Evolutionary conservation across 2,888 invertebrate species (phyloP).

Genomic region (Pollenia griseotomentosa): DNA sequence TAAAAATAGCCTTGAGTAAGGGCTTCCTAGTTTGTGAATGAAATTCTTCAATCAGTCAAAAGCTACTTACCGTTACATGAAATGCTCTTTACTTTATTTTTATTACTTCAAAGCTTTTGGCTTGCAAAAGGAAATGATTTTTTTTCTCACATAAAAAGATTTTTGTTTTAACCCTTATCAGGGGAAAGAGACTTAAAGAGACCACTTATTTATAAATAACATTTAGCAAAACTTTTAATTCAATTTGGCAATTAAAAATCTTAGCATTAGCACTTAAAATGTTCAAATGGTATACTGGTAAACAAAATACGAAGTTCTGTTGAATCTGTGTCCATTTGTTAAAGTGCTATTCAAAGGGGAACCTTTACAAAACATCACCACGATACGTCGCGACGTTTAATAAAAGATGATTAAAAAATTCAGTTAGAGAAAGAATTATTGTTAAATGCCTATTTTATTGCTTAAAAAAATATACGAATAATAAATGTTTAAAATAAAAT

Average conservation of each 20-base stretch:
- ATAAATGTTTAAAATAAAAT: background rate
- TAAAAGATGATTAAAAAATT: too few species aligned
- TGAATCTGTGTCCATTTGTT: too few species aligned
- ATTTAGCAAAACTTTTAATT: too few species aligned
- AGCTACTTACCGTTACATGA: constrained; percentile 1
- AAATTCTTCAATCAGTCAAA: constrained; percentile 23
- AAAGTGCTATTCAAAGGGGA: too few species aligned
- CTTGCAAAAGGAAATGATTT: background rate
- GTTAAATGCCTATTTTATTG: background rate
- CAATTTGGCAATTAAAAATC: too few species aligned
- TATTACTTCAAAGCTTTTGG: constrained; percentile 37
- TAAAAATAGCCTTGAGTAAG: constrained; percentile 79
- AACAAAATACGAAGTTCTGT: too few species aligned
- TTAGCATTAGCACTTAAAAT: too few species aligned
- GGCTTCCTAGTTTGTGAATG: constrained; percentile 72
- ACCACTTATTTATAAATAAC: too few species aligned
- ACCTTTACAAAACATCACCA: too few species aligned
- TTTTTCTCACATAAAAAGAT: background rate
- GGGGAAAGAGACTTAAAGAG: background rate
- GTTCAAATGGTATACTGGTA: too few species aligned
- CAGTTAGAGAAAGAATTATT: too few species aligned
- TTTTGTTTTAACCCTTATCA: background rate
- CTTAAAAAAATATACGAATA: background rate
- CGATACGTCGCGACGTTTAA: too few species aligned
- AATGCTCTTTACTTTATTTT: background rate